Base-by-base conservation (phyloP, 2,797 vertebrate genomes). In the Helicolenus hilgendorfi region DNA sequence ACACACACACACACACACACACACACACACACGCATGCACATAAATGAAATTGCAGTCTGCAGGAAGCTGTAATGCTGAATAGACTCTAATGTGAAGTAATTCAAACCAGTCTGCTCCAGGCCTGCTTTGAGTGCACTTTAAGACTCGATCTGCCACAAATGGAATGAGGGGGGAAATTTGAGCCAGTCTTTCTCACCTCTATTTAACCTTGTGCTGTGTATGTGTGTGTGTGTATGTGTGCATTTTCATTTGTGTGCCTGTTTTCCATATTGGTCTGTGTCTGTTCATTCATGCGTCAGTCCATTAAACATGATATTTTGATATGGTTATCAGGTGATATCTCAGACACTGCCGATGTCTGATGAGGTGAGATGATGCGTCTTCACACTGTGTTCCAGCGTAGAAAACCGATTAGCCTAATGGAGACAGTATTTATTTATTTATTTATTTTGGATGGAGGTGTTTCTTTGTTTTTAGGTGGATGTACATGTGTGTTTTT, bases 81-180 rank as follows among this genome's bases (percentile, higher is more conserved):
- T 91, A 82, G 89, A 91, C 91, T 92, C 58, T 93, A 93, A 94
- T 94, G 94, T 92, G 88, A 92, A 89, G 94, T 92, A 89, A 95
- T 96, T 95, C 84, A 88, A 92, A 87, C 87, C 89, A 53, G 70
- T 71, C 63, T 71, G 82, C 91, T 89, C 60, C 87, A 68, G 84
- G 77, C 78, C 76, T 89, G 94, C 90, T 92, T 87, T 70, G 79
- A 93, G 88, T 77, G 91, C 92, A 89, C 86, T 94, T 92, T 77
- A 93, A 91, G 79, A 91, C 79, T 85, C 92, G 87, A 89, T 91
- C 87, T 91, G 88, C 81, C 83, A 84, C 87, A 94, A 90, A 93
- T 91, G 91, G 89, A 88, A 86, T 6, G 53, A 79, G 53, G 70
- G 65, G 84, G 65, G 84, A 88, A 93, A 95, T 89, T 59, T 77